phyloP scores from a whole-genome alignment of 2,888 invertebrate genomes.

The Calameuta idolon region DNA sequence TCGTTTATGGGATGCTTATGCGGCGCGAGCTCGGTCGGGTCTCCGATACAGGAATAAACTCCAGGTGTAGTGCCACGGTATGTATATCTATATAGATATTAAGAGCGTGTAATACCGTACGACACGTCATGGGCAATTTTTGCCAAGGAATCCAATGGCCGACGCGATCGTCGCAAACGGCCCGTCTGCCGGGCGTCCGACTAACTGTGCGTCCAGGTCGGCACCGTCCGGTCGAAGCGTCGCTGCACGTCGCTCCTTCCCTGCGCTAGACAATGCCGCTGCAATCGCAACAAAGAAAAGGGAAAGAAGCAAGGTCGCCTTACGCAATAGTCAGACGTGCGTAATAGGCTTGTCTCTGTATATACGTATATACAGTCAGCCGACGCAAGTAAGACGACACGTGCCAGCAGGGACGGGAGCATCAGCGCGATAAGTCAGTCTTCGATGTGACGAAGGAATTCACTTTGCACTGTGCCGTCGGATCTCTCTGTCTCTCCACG shows the following conservation, averaged over 20 bases:
- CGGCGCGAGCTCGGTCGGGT: no score
- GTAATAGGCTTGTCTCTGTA: neutral
- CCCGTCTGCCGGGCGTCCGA: neutral
- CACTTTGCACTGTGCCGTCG: neutral
- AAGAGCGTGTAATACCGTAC: no score
- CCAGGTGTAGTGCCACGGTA: no score
- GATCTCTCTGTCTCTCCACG: neutral
- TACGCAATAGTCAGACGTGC: neutral
- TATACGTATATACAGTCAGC: neutral
- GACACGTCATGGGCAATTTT: neutral
- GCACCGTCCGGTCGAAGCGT: neutral
- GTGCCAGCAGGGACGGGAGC: neutral
- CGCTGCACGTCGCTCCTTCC: neutral
- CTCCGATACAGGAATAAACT: no score
- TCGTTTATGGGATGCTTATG: neutral
- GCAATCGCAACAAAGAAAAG: neutral
- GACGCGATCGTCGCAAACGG: neutral
- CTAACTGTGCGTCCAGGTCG: neutral
- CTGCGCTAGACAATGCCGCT: neutral
- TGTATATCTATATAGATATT: neutral
- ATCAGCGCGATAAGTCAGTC: neutral
- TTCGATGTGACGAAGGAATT: neutral
- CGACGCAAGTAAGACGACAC: neutral
- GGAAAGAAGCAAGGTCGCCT: neutral
- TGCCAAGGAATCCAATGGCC: neutral